A percentile compares a stretch with the other conserved stretches of the same genome.
Evolutionary conservation across 2,888 invertebrate species (phyloP).

Genomic region (Gnatocerus cornutus): DNA sequence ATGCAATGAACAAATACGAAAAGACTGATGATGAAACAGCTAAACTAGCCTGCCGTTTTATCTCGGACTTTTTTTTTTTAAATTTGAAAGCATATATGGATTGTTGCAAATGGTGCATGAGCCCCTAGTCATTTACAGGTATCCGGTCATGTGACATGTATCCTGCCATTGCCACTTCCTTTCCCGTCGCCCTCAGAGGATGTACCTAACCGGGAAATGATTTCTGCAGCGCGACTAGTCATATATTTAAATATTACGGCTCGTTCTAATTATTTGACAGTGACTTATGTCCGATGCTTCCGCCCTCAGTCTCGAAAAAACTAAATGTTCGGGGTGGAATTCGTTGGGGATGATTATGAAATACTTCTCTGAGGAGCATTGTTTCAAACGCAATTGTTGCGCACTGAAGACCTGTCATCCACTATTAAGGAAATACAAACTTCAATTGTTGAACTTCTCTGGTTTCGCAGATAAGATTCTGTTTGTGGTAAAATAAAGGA

Average conservation of each 20-base stretch:
- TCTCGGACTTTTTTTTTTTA: slow-evolving; percentile 13
- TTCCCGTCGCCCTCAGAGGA: slow-evolving; percentile 65
- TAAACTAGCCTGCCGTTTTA: too few species aligned
- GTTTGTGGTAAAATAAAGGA: slow-evolving; percentile 42
- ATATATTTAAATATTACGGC: slow-evolving; percentile 56
- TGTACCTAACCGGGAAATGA: slow-evolving; percentile 58
- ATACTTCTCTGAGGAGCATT: slow-evolving; percentile 39
- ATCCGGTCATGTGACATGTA: slow-evolving; percentile 69
- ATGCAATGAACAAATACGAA: slow-evolving; percentile 13
- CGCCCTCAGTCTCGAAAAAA: slow-evolving; percentile 18
- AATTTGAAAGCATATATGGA: slow-evolving; percentile 28
- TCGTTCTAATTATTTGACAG: slow-evolving; percentile 56
- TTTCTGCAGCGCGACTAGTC: slow-evolving; percentile 56
- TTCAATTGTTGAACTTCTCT: slow-evolving; percentile 50
- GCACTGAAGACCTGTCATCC: slow-evolving; percentile 48
- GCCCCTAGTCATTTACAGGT: slow-evolving; percentile 63
- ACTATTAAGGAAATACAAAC: slow-evolving; percentile 48
- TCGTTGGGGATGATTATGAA: slow-evolving; percentile 35
- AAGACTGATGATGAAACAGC: background rate
- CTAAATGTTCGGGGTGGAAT: slow-evolving; percentile 5
- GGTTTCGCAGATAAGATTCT: slow-evolving; percentile 47
- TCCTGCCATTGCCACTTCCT: slow-evolving; percentile 69
- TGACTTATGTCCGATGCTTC: slow-evolving; percentile 52
- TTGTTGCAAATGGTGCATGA: slow-evolving; percentile 49
- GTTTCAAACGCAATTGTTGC: slow-evolving; percentile 47